phyloP scores from a whole-genome alignment of 35 echinoderm and acorn worm genomes.

The Amphiura filiformis region DNA sequence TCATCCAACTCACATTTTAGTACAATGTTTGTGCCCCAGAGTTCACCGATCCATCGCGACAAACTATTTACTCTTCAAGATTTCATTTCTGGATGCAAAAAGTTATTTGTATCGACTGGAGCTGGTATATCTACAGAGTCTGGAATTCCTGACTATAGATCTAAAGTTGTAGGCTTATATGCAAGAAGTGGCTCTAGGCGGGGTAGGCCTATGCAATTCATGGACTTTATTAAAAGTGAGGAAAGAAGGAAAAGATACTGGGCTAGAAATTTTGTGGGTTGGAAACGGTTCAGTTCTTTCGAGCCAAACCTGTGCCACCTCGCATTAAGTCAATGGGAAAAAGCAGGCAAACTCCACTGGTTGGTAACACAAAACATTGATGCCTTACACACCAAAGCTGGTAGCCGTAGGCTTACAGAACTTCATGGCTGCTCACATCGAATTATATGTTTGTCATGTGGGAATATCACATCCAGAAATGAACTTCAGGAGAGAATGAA shows the following conservation, averaged over 20 bases:
- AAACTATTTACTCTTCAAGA: slow-evolving; percentile 58
- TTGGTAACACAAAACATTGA: slow-evolving; percentile 97
- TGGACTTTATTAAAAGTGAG: slow-evolving; percentile 62
- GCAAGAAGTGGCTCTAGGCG: slow-evolving; percentile 51
- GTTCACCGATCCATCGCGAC: slow-evolving; percentile 17
- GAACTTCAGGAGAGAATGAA: slow-evolving; percentile 67
- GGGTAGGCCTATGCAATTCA: slow-evolving; percentile 78
- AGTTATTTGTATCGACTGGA: slow-evolving; percentile 84
- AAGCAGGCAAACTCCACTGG: slow-evolving; percentile 73
- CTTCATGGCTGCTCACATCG: slow-evolving; percentile 73
- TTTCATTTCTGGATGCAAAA: slow-evolving; percentile 53
- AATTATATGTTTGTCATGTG: slow-evolving; percentile 75
- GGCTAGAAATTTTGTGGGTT: slow-evolving; percentile 94
- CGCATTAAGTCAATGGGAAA: slow-evolving; percentile 69
- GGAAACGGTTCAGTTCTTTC: slow-evolving; percentile 67
- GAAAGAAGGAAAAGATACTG: slow-evolving; percentile 73
- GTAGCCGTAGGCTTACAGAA: slow-evolving; percentile 61
- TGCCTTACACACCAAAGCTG: slow-evolving; percentile 80
- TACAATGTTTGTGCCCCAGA: slow-evolving; percentile 56
- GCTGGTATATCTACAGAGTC: slow-evolving; percentile 96
- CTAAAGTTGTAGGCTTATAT: slow-evolving; percentile 90
- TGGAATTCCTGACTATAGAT: slow-evolving; percentile 94
- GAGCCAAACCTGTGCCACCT: slow-evolving; percentile 65
- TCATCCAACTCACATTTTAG: background rate
- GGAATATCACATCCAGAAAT: slow-evolving; percentile 40